Base-by-base conservation (phyloP, 2,113 vertebrate genomes). In the Alaudala cheleensis region DNA sequence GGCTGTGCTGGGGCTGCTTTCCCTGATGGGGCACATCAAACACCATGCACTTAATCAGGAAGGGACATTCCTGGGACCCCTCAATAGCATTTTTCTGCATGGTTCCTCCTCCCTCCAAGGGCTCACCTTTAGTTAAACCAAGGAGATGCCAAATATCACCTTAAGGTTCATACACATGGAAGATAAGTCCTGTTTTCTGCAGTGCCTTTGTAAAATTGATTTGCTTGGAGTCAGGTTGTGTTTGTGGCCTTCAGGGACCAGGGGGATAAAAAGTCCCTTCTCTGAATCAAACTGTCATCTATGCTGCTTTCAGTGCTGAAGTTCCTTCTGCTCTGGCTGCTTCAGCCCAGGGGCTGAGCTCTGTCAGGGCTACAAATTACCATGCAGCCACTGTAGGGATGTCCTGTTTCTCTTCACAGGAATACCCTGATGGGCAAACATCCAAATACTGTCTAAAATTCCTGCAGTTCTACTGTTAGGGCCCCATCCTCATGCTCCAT, bases 11-110 rank as follows among this genome's bases (percentile, higher is more conserved):
- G 18, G 54, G 60, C 44, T 22, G 24, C 58, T 64, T 79, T 82
- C 19, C 12, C 47, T 7, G 2, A 20, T 0, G 10, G n/a, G 73
- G 40, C 60, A 50, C 44, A 65, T 71, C 74, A 90, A 77, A 49
- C 51, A 83, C n/a, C 51, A 56, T 3, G 31, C 50, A 13, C 21
- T 18, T 33, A 15, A 28, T 29, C 0, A 4, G 37, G 19, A 8
- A 79, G 17, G 7, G 31, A 57, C 24, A 4, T 10, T 56, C 40
- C 39, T 40, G 61, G 20, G 26, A 71, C 3, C 3, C 11, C 6
- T 5, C 1, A 2, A 2, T 2, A 34, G 4, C 67, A 49, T 26
- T 53, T 56, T 83, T 69, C 47, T 58, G 7, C 0, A 0, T 1
- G 1, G 20, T 21, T 44, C 13, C 11, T 28, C 18, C 47, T 29